Evolutionary conservation across 2,797 vertebrate genomes (phyloP).

Genomic region (Halcyon leucocephala): DNA sequence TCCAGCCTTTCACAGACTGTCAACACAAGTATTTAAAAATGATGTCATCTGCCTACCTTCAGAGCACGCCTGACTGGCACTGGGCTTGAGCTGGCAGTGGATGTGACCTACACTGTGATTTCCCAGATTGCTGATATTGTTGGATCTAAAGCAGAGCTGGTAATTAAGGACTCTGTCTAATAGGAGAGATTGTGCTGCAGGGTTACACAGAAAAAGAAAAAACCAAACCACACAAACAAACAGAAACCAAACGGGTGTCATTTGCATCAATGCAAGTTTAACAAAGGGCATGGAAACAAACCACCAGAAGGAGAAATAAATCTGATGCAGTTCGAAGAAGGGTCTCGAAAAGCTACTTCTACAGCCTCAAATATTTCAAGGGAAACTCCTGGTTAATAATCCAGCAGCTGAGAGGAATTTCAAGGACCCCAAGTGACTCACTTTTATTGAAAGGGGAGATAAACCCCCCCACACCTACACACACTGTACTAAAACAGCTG

Average conservation of each 20-base stretch:
- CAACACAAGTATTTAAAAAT: neutral
- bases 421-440: neutral
- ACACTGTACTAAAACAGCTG: neutral
- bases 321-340: neutral
- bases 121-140: neutral
- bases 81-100: neutral
- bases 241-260: neutral
- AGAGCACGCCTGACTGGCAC: neutral
- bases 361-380: neutral
- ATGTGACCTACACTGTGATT: rapidly evolving
- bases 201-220: too few relatives aligned
- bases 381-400: neutral
- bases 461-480: neutral
- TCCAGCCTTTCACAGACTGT: neutral
- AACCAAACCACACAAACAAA: too few relatives aligned
- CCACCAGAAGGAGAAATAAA: neutral
- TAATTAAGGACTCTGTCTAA: neutral
- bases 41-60: neutral
- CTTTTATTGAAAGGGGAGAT: neutral
- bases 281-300: neutral
- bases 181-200: too few relatives aligned
- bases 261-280: neutral
- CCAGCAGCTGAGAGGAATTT: neutral
- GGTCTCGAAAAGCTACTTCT: neutral
- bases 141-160: neutral